Conservation (phyloP, 2,113 vertebrate species). For the Amblyornis subalaris region DNA sequence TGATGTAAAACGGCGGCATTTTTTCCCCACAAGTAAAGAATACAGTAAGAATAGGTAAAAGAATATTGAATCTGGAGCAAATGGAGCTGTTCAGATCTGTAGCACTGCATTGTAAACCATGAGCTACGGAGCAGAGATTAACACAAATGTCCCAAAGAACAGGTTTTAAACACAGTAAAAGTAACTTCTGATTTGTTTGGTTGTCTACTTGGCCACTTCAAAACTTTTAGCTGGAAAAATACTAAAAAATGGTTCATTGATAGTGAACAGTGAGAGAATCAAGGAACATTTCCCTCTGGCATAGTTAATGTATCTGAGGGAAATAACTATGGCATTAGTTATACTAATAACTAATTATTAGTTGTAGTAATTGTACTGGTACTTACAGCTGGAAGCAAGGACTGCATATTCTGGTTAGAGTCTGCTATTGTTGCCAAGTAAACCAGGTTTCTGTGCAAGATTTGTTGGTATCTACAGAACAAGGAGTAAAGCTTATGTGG, state of each 20-base stretch:
- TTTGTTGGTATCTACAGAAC: slow-evolving; percentile 90
- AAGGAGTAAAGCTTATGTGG: slow-evolving; percentile 28
- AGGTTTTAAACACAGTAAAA: background rate
- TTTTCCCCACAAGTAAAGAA: background rate
- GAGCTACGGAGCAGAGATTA: background rate
- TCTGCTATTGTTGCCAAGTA: slow-evolving; percentile 97
- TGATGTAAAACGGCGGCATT: background rate
- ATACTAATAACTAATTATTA: background rate
- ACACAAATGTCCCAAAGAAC: background rate
- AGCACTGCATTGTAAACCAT: background rate
- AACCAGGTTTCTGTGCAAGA: slow-evolving; percentile 96
- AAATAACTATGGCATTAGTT: background rate
- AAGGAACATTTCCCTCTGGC: background rate
- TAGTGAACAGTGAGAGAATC: background rate
- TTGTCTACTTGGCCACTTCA: background rate
- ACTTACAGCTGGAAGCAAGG: slow-evolving; percentile 92
- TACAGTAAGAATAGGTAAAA: background rate
- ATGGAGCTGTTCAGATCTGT: background rate
- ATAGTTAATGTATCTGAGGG: background rate
- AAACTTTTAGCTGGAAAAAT: background rate
- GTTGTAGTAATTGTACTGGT: background rate
- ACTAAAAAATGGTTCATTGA: background rate
- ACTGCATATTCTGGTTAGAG: slow-evolving; percentile 98
- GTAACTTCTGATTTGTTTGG: background rate
- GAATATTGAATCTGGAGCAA: background rate